These are phyloP conservation scores for Hirtodrosophila duncani DNA, from an alignment of 2,888 invertebrate genomes.

Conservation along the genomic window DNA sequence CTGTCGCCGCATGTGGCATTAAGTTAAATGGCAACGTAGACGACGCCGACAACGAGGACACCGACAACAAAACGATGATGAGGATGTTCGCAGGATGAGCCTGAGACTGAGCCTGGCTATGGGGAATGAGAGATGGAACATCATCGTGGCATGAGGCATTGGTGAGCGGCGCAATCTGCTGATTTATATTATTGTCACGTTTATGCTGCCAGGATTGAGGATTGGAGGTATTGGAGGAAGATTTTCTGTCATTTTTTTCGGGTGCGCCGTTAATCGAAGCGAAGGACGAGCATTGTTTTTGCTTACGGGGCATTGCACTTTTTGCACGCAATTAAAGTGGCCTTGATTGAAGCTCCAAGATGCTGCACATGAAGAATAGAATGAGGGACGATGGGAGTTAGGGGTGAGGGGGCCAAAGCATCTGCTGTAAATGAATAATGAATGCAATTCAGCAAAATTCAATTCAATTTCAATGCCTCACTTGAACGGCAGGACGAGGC, in stretches of 20 bases:
- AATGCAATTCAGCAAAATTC: slow-evolving; percentile 72
- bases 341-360: background rate
- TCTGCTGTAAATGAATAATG: slow-evolving; percentile 70
- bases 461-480: slow-evolving; percentile 65
- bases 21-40: slow-evolving; percentile 48
- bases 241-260: too few relatives aligned
- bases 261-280: slow-evolving; percentile 8
- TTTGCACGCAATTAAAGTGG: slow-evolving; percentile 43
- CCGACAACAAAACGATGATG: slow-evolving; percentile 5
- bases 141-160: too few relatives aligned
- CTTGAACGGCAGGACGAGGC: slow-evolving; percentile 39
- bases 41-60: slow-evolving; percentile 13
- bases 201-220: slow-evolving; percentile 68
- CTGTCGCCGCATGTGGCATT: slow-evolving; percentile 51
- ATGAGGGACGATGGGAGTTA: background rate
- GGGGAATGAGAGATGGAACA: too few relatives aligned
- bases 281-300: background rate
- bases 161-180: slow-evolving; percentile 48
- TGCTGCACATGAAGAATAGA: background rate
- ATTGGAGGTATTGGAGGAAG: slow-evolving; percentile 37
- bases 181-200: slow-evolving; percentile 76
- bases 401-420: slow-evolving; percentile 2
- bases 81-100: slow-evolving; percentile 5
- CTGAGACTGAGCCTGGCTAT: too few relatives aligned
- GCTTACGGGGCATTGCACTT: slow-evolving; percentile 38